Evolutionary conservation across 2,797 vertebrate species (phyloP), one percentile per base, ranked within the genome.

Genomic region (Xiphophorus birchmanni): DNA sequence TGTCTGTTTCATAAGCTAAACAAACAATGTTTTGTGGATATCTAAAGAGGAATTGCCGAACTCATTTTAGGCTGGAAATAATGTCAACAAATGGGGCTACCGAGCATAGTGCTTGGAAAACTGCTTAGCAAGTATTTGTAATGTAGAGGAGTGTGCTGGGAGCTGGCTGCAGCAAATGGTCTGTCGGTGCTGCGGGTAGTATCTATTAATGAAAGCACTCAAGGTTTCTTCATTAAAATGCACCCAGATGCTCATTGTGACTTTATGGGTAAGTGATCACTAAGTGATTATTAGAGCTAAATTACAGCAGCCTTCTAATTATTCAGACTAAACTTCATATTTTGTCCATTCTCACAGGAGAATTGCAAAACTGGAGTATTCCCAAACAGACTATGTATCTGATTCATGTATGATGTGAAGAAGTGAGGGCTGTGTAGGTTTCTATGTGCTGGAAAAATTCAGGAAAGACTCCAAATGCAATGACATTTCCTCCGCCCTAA

Each of bases 331-430:
- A 37, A 65, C 60, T 71, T 42, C 23, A 71, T 71, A 44, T 71
- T n/a, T 44, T 71, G 37, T 15, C 0, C 3, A 6, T 13, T 71
- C 11, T 71, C 65, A 69, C 65, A 42, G 37, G 21, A 44, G 40
- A 71, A 44, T 42, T 71, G 40, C 10, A 6, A 12, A 26, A 44
- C 67, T 71, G 10, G 40, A 42, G 67, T n/a, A 71, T 71, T 42
- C 67, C 23, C 11, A n/a, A n/a, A 71, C 67, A 71, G 23, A n/a
- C 11, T 1, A n/a, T 44, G 11, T 2, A 5, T 42, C 44, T 35
- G 8, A 74, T 54, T 23, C 82, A 77, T 86, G 81, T 79, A 83
- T 90, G 78, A 88, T 91, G 88, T 85, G 37, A 81, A 82, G 76
- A 72, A 83, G 65, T 60, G 75, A 80, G 76, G 47, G 56, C 21